Percentiles rank a stretch among this genome's conserved stretches.
Evolutionary conservation across 1,140 invertebrate genomes (phyloP).

Genomic region (Zaprionus tsacasi): DNA sequence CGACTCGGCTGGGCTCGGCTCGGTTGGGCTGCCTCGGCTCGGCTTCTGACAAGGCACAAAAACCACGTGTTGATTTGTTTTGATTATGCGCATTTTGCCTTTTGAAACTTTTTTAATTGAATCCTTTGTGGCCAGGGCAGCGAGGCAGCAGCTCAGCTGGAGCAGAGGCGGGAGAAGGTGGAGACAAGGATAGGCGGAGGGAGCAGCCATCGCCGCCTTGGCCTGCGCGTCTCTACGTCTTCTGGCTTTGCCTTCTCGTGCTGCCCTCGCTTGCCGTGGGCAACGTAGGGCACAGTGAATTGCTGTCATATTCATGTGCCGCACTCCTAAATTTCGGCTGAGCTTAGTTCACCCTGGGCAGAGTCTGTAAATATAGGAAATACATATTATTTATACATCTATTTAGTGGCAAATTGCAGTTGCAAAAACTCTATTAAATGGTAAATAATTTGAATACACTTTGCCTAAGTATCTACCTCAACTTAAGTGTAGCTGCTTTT

Average conservation of each 20-base stretch:
- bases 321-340: background rate
- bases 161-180: slow-evolving; percentile 31
- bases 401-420: too few species aligned
- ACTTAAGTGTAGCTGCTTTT: background rate
- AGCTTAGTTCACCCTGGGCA: background rate
- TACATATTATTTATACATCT: too few species aligned
- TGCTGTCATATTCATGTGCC: slow-evolving; percentile 18
- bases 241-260: slow-evolving; percentile 4
- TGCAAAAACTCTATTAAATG: too few species aligned
- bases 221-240: background rate
- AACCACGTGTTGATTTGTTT: slow-evolving; percentile 84
- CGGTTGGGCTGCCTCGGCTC: background rate
- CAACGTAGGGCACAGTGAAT: slow-evolving; percentile 10
- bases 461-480: too few species aligned
- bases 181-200: background rate
- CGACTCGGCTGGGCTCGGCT: slow-evolving; percentile 27
- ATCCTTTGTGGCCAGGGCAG: slow-evolving; percentile 49
- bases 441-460: too few species aligned
- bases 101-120: slow-evolving; percentile 67
- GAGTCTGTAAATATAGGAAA: too few species aligned
- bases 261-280: slow-evolving; percentile 8
- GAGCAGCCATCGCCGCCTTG: background rate
- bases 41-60: slow-evolving; percentile 51
- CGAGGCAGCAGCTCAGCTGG: background rate
- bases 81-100: slow-evolving; percentile 81